These are phyloP conservation scores for Trichechus manatus DNA, from an alignment of 2,113 vertebrate genomes.

Conservation along the genomic window DNA sequence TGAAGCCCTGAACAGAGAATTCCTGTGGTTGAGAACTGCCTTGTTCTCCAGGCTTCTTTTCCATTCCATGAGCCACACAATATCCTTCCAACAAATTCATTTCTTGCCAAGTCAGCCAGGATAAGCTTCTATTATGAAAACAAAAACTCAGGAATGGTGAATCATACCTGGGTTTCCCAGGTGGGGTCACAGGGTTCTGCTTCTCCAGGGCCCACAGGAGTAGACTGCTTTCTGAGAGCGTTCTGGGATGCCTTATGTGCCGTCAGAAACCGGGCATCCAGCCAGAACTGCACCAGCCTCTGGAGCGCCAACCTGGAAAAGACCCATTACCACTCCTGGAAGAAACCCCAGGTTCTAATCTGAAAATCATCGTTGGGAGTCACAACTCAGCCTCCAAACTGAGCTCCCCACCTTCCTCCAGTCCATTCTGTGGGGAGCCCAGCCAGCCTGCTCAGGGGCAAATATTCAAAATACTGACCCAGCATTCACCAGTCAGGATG, in stretches of 20 bases:
- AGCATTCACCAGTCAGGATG: background rate
- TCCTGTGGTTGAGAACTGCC: background rate
- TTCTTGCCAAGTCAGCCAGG: slow-evolving; percentile 10
- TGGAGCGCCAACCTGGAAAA: background rate
- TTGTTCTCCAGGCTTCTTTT: background rate
- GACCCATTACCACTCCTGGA: background rate
- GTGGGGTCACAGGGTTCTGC: background rate
- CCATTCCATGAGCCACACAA: background rate
- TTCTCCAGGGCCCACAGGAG: background rate
- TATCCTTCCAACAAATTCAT: background rate
- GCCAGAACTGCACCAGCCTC: background rate
- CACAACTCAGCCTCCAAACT: background rate
- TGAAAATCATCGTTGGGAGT: background rate
- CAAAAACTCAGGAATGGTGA: background rate
- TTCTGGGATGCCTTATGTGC: background rate
- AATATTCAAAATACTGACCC: background rate
- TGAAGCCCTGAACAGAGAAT: background rate
- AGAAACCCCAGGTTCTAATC: background rate
- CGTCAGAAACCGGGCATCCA: background rate
- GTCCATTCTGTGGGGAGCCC: too few relatives aligned
- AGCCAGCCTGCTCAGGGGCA: background rate
- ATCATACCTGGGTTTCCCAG: slow-evolving; percentile 6
- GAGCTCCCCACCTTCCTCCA: background rate
- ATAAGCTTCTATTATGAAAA: slow-evolving; percentile 6
- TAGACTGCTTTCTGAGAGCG: background rate